phyloP scores from a whole-genome alignment of 2,797 vertebrate species.

The Gymnocypris eckloni region DNA sequence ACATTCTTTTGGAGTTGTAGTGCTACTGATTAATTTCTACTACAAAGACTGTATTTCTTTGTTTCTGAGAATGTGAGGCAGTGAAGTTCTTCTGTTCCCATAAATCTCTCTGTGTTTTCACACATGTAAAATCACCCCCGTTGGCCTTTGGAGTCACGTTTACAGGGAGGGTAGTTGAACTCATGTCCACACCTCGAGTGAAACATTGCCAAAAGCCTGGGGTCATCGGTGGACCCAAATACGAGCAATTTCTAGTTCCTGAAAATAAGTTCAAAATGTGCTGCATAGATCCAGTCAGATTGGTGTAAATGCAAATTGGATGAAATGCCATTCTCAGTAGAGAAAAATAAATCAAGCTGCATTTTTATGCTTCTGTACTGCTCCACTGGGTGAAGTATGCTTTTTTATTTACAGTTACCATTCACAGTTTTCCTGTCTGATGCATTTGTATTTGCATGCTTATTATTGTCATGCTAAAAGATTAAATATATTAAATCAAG shows the following conservation, averaged over 20 bases:
- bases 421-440: background rate
- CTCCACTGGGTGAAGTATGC: no score
- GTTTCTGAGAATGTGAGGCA: background rate
- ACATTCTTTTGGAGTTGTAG: background rate
- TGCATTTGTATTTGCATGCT: background rate
- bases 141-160: background rate
- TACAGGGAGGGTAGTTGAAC: background rate
- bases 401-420: background rate
- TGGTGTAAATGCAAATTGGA: background rate
- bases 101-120: constrained; percentile 1
- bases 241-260: background rate
- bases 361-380: background rate
- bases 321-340: background rate
- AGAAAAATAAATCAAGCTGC: background rate
- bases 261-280: constrained; percentile 8
- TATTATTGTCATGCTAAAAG: background rate
- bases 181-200: background rate
- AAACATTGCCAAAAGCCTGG: background rate
- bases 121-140: constrained; percentile 12
- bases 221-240: constrained; percentile 1
- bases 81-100: background rate
- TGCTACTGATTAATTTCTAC: background rate
- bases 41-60: background rate
- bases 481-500: background rate
- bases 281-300: background rate